Base-by-base conservation (phyloP, 2,797 vertebrate species). In the Pipistrellus nathusii region DNA sequence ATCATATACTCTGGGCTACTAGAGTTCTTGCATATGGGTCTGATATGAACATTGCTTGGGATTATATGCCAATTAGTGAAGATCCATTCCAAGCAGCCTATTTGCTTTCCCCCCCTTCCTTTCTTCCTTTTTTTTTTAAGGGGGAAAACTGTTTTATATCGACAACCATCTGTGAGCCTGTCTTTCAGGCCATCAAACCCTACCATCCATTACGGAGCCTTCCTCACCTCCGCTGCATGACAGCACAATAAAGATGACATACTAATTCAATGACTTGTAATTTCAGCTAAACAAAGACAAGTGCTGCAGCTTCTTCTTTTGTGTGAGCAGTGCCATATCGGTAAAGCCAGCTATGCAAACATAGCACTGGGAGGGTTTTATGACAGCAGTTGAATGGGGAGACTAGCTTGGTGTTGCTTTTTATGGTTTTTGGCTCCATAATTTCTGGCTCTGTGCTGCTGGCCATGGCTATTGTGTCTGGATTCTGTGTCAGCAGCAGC, bases 261-360 rank as follows among this genome's bases (percentile, higher is more conserved):
- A 98, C 98, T 98, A 98, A 99, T 99, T 98, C 98, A 98, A 98
- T 98, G 98, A 98, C 98, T 98, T 99, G 98, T 98, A 98, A 99
- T 98, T 98, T 98, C 98, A 98, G 97, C 98, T 98, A 98, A 98
- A 98, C 98, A 98, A 98, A 98, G 98, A 97, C 97, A 97, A 98
- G 98, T 97, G 98, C 98, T 97, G 98, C 98, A 96, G 98, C 97
- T 97, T 98, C 97, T 98, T 97, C 98, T 98, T 98, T 98, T 98
- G 98, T 98, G 95, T 98, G 98, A 98, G 97, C 32, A 5, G 97
- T 98, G 98, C 98, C 98, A 97, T 98, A 99, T 99, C 98, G 96
- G 98, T 87, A 97, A 98, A 98, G 98, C 98, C 98, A 98, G 98
- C 98, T 98, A 98, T 98, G 98, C 98, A 98, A 98, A 98, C 98